These are phyloP conservation scores for Ophioninae sp. DNA, from an alignment of 2,888 invertebrate genomes.

Conservation along the genomic window DNA sequence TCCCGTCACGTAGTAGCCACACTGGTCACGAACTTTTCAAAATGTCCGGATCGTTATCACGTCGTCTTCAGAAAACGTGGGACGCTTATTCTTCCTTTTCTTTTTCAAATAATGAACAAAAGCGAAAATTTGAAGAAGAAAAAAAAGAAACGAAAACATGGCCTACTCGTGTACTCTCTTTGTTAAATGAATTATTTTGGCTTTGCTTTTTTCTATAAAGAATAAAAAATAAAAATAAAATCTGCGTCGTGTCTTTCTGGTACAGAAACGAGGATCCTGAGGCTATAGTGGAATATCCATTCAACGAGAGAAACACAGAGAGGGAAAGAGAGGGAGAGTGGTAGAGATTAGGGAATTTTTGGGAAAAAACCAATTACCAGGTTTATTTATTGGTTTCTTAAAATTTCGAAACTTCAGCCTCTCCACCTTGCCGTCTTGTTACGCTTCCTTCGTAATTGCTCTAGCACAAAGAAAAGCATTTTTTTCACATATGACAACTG, in stretches of 20 bases:
- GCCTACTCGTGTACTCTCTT: not conserved
- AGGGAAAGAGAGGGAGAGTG: conserved; percentile 18
- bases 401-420: not conserved
- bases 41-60: conserved; percentile 15
- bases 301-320: conserved; percentile 27
- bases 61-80: not conserved
- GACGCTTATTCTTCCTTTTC: not conserved
- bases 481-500: not conserved
- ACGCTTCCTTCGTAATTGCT: not conserved
- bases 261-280: conserved; percentile 51
- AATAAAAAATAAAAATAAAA: conserved; percentile 5
- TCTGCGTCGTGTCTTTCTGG: conserved; percentile 37
- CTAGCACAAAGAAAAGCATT: not conserved
- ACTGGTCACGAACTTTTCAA: conserved; percentile 29
- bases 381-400: too few species aligned
- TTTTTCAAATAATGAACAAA: not conserved
- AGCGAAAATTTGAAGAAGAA: not conserved
- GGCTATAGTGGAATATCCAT: conserved; percentile 41
- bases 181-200: not conserved
- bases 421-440: not conserved
- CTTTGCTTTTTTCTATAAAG: not conserved
- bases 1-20: conserved; percentile 14
- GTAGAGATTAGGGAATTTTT: too few species aligned
- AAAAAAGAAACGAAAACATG: not conserved
- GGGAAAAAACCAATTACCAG: too few species aligned